Percentiles rank a stretch among this genome's conserved stretches.
These are phyloP conservation scores for Elaphurus davidianus DNA, from an alignment of 2,113 vertebrate species.

Conservation along the genomic window DNA sequence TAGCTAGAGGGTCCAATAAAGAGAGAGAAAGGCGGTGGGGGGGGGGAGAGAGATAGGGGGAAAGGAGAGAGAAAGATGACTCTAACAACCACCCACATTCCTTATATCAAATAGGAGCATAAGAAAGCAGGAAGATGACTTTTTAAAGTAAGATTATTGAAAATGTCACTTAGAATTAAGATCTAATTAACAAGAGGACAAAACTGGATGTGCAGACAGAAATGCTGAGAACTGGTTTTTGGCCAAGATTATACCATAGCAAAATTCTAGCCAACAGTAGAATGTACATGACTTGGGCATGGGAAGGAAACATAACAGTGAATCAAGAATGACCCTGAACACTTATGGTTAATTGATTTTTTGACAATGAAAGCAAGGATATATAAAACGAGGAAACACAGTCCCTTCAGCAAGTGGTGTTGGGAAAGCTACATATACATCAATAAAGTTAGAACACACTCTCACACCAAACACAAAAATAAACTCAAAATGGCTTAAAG, in stretches of 20 bases:
- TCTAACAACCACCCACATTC: neutral
- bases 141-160: neutral
- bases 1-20: neutral
- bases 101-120: neutral
- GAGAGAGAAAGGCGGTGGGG: neutral
- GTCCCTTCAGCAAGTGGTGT: neutral
- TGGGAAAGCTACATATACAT: neutral
- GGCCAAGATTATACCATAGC: neutral
- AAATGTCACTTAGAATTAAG: neutral
- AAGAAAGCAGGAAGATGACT: neutral
- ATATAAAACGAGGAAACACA: neutral
- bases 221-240: neutral
- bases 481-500: neutral
- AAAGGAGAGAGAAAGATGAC: neutral
- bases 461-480: neutral
- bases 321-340: neutral
- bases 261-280: neutral
- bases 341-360: neutral
- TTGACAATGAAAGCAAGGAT: neutral
- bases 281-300: neutral
- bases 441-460: neutral
- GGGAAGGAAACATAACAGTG: neutral
- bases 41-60: rapidly evolving
- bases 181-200: neutral
- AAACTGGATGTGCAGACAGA: neutral